Base-by-base conservation (phyloP, 2,797 vertebrate species). In the Tapera naevia region DNA sequence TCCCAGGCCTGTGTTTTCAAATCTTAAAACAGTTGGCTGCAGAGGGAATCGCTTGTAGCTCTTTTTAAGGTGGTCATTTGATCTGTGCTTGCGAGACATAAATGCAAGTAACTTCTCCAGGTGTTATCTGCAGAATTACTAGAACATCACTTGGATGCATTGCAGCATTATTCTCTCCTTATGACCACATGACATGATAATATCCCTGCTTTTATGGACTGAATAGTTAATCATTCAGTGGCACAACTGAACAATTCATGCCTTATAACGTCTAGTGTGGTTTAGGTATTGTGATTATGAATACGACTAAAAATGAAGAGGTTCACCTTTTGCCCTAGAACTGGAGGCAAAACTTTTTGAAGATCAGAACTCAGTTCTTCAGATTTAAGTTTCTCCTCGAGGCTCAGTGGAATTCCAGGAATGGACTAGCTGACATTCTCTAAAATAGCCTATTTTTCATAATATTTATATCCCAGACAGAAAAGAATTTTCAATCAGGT, bases 401-500 rank as follows among this genome's bases (percentile, higher is more conserved):
- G 70, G 61, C 43, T 78, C 57, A 24, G 15, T 71, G 19, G 45
- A 93, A 94, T 65, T 71, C 33, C 57, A 64, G 61, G 61, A 54
- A 61, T 32, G 69, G 65, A 65, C 41, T 54, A 78, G 25, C 39
- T 94, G 74, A 74, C 24, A 30, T 3, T 27, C 27, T 80, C 13
- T 75, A 65, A 87, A 85, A 24, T 24, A 86, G 23, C 6, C 70
- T 80, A 80, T 88, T 91, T 93, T 93, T 87, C 43, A 64, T 71
- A 82, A 51, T 67, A 95, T 94, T 94, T 92, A 85, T 85, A 89
- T 83, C 78, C 45, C 64, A 69, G 88, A 57, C 50, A 82, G 67
- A 92, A 93, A 87, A 43, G 50, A 95, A 91, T 89, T 93, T 94
- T 91, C 93, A 69, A 62, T 93, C 86, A 74, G 41, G 75, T 39